These are phyloP conservation scores for Plecotus auritus DNA, from an alignment of 2,113 vertebrate species.

Conservation along the genomic window DNA sequence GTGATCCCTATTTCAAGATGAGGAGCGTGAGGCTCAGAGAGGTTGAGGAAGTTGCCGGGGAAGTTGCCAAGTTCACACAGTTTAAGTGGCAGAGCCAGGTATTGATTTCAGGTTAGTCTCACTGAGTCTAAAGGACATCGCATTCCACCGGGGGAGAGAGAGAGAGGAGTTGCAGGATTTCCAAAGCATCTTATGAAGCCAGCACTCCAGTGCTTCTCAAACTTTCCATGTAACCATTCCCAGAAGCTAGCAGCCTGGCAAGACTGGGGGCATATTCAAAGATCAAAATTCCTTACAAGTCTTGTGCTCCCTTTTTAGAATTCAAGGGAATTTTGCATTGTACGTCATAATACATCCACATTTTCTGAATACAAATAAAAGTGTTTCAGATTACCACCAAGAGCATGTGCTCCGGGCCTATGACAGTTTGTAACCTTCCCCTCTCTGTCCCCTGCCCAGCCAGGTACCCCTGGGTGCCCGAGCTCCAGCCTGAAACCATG, in stretches of 20 bases:
- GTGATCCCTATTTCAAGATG: not conserved
- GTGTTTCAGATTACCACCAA: not conserved
- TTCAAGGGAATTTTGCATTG: not conserved
- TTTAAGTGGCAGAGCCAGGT: not conserved
- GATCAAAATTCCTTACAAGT: not conserved
- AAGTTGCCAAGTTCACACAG: not conserved
- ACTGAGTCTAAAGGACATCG: not conserved
- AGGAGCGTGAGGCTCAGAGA: conserved; percentile 6
- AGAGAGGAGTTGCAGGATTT: not conserved
- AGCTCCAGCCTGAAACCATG: not conserved
- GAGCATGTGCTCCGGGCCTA: not conserved
- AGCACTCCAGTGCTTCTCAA: not conserved
- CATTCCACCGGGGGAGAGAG: not conserved
- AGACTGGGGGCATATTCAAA: not conserved
- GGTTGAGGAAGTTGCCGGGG: not conserved
- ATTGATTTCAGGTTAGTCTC: conserved; percentile 21
- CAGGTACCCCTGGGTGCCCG: not conserved
- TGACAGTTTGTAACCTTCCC: not conserved
- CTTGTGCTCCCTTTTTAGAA: not conserved
- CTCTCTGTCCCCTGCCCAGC: not conserved
- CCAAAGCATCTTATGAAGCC: conserved; percentile 35
- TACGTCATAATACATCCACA: not conserved
- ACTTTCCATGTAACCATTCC: conserved; percentile 3
- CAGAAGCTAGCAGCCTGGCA: not conserved
- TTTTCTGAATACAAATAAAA: not conserved